Base-by-base conservation (phyloP, 2,888 invertebrate genomes). In the Metacarcinus magister region DNA sequence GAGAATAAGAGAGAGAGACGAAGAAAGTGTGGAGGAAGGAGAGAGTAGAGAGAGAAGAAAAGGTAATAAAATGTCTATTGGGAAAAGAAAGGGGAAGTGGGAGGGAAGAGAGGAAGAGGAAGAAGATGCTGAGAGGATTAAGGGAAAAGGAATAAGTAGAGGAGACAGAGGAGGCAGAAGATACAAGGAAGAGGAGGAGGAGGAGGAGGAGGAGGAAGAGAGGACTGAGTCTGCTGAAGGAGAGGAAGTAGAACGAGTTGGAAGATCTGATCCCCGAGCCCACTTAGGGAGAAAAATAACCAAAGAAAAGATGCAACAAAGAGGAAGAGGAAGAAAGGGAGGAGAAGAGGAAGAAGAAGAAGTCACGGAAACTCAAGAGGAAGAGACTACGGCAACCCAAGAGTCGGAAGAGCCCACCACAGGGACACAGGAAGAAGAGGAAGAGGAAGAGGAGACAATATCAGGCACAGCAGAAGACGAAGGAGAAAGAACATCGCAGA, bases 381-480 rank as follows among this genome's bases (percentile, higher is more conserved):
- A 82, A 93, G 93, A 95, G 67, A 93, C 93, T 19, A 95, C 89
- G n/a, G 93, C 44, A 19, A 87, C 87, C 39, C 87, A 87, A 39
- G 87, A 87, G 39, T 87, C 87, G 2, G 87, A 87, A 67, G 67
- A 67, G 39, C 10, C 39, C 0, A 87, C 87, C 39, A 87, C 87
- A 16, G 87, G 87, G 3, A 87, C 87, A 2, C 87, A 87, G 10
- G 87, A 87, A 16, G 87, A 87, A 19, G 87, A 87, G 39, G 87
- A 87, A 16, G 87, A 87, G 32, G 82, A 39, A 16, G 82, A 87
- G 87, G 87, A 39, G 39, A 13, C 16, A 0, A 87, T 87, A 16
- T 87, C 87, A 39, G 87, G 87, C 28, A 93, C 93, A 8, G 67
- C 89, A 82, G 90, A 93, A 90, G 93, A 93, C 39, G 94, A 95